Percentiles rank a stretch among this genome's conserved stretches.
These are phyloP conservation scores for Trisateles emortualis DNA, from an alignment of 2,888 invertebrate species.

Conservation along the genomic window DNA sequence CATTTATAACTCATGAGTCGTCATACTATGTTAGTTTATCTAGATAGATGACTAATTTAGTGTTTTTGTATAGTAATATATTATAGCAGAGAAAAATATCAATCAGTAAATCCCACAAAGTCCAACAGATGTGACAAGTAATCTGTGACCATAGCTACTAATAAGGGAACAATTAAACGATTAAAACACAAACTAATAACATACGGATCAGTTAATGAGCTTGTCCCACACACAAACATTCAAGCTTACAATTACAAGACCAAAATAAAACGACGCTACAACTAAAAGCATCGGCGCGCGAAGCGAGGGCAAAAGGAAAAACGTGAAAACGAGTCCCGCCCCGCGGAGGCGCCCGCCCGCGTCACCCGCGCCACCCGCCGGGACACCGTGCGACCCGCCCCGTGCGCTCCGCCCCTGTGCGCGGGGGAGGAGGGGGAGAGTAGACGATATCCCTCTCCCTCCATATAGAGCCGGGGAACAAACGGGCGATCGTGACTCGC, in stretches of 20 bases:
- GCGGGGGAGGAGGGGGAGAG: neutral
- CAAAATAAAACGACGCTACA: constrained; percentile 39
- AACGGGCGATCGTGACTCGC: constrained; percentile 17
- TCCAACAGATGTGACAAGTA: neutral
- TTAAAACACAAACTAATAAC: constrained; percentile 36
- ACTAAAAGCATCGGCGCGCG: constrained; percentile 36
- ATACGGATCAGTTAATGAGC: constrained; percentile 25
- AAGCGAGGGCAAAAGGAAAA: constrained; percentile 37
- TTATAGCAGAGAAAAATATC: no score
- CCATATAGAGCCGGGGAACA: constrained; percentile 9
- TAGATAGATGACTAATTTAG: no score
- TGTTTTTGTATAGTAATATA: no score
- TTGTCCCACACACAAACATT: constrained; percentile 30
- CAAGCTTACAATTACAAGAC: constrained; percentile 40
- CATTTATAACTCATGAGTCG: neutral
- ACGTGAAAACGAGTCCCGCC: constrained; percentile 28
- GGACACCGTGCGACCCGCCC: constrained; percentile 23
- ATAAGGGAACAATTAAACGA: constrained; percentile 31
- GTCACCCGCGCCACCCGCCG: neutral
- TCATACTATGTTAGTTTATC: neutral
- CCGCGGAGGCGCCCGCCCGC: constrained; percentile 19
- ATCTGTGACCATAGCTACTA: neutral
- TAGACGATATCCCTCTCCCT: constrained; percentile 3
- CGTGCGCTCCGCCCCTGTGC: constrained; percentile 38
- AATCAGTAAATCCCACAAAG: no score